Evolutionary conservation across 2,113 vertebrate genomes (phyloP).

Genomic region (Edolisoma coerulescens): DNA sequence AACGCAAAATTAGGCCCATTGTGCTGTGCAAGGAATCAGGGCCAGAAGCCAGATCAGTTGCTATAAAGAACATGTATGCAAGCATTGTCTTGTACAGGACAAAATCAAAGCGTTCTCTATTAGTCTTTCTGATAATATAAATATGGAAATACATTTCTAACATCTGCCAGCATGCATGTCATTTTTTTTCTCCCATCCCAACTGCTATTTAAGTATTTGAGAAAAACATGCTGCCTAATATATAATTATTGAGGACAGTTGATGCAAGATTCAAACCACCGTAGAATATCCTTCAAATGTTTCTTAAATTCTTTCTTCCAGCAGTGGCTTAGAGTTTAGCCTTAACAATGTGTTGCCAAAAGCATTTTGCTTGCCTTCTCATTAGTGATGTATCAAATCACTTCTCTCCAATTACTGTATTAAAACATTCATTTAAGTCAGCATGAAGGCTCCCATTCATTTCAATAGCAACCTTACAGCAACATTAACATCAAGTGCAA

Average conservation of each 20-base stretch:
- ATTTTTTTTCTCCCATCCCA: not conserved
- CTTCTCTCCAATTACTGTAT: not conserved
- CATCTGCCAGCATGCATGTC: not conserved
- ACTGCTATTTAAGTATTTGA: not conserved
- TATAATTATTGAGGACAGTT: not conserved
- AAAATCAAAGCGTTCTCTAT: not conserved
- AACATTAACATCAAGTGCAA: not conserved
- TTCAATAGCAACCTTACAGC: not conserved
- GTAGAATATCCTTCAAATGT: not conserved
- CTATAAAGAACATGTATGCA: not conserved
- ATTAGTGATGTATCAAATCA: not conserved
- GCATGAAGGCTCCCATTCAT: not conserved
- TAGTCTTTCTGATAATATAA: not conserved
- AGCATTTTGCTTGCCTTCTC: not conserved
- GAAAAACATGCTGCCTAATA: not conserved
- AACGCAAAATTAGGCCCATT: not conserved
- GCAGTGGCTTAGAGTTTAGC: not conserved
- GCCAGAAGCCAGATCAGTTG: not conserved
- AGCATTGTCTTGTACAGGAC: not conserved
- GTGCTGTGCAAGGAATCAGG: not conserved
- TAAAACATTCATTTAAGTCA: slow-evolving; percentile 5
- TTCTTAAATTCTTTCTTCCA: not conserved
- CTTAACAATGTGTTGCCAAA: not conserved
- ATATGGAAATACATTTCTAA: not conserved
- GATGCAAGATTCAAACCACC: not conserved